Evolutionary conservation across 1,140 invertebrate genomes (phyloP).

Genomic region (Drosophila tristis): DNA sequence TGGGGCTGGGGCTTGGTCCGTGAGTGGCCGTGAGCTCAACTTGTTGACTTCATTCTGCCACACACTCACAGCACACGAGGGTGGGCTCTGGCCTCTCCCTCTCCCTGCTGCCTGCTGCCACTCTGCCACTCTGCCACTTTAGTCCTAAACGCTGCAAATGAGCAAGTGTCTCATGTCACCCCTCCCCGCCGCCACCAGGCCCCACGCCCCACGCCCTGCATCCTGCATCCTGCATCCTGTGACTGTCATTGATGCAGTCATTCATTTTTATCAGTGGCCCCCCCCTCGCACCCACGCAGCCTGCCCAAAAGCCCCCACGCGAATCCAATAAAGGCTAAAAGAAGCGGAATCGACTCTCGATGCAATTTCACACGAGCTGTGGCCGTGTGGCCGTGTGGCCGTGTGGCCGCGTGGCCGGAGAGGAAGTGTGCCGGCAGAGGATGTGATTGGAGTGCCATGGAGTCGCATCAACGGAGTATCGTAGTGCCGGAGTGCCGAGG

Average conservation of each 20-base stretch:
- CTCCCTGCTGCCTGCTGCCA: constrained; percentile 46
- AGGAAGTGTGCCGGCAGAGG: neutral
- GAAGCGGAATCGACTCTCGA: constrained; percentile 61
- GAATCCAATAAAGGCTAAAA: constrained; percentile 66
- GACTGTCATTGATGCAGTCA: constrained; percentile 67
- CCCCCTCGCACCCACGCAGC: neutral
- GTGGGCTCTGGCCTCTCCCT: no score
- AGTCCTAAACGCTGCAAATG: constrained; percentile 73
- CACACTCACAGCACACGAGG: neutral
- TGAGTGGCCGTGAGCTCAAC: constrained; percentile 34
- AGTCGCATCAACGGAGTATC: no score
- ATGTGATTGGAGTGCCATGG: neutral
- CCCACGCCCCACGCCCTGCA: no score
- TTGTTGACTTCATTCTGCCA: constrained; percentile 48
- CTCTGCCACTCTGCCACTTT: constrained; percentile 65
- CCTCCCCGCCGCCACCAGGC: no score
- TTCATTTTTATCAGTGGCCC: constrained; percentile 66
- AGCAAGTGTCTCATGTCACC: constrained; percentile 66
- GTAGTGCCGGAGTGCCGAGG: no score
- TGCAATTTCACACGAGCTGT: constrained; percentile 55
- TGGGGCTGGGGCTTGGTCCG: constrained; percentile 2
- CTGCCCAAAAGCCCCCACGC: constrained; percentile 31
- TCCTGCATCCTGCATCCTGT: constrained; percentile 29
- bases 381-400: neutral
- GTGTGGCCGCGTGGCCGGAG: no score